Evolutionary conservation across 2,888 invertebrate genomes (phyloP), one percentile per base, ranked within the genome.

Genomic region (Stenotaenia linearis): DNA sequence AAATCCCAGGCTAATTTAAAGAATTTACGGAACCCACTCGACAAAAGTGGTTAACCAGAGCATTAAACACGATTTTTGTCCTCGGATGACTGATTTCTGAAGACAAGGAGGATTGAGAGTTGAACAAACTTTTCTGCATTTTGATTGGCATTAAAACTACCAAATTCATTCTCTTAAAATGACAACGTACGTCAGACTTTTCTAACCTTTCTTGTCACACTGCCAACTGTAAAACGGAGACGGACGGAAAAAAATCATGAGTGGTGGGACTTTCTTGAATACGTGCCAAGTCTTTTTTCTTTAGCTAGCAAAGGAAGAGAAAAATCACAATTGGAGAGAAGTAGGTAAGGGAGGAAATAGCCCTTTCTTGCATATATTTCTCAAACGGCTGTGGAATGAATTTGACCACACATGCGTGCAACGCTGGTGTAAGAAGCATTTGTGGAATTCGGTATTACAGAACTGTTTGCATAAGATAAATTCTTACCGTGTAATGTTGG

Each of bases 101-200:
- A 23, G 61, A 61, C 61, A 61, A 61, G 61, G 61, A 9, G 61
- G 23, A 23, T 61, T 61, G 61, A 45, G 61, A 23, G 61, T 61
- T 23, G 23, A 15, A 61, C 25, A 61, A 61, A 61, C 61, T 61
- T 61, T 45, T 25, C 61, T 61, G 61, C 61, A 61, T 61, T 61
- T 61, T 61, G 61, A 61, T 61, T 61, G 61, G 61, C 61, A 61
- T 61, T 61, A 61, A 61, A 61, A 61, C 61, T 61, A 61, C 61
- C 61, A 61, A 61, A 61, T 61, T 61, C 61, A 61, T 61, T 61
- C 61, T 61, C 28, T 28, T 23, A 61, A 61, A 61, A 61, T 61
- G 61, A 61, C 61, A 61, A 61, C 61, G 61, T 61, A 61, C 61
- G 61, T 61, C 61, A 61, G 61, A 61, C 61, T 61, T 61, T 61